These are phyloP conservation scores for Oxystoma pomonae DNA, from an alignment of 2,888 invertebrate species.

Conservation along the genomic window DNA sequence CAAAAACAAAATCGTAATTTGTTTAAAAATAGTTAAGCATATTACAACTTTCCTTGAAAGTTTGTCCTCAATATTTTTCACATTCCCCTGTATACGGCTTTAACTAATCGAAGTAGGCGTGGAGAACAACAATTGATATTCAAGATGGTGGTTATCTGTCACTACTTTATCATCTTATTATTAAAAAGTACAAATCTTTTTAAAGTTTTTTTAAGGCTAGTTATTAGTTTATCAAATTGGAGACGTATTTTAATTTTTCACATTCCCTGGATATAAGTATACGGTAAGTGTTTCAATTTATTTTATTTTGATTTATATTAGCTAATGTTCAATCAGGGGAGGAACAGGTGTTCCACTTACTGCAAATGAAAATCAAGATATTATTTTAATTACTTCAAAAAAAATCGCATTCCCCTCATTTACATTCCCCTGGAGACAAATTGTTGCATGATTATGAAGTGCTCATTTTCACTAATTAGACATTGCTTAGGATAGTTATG, in stretches of 20 bases:
- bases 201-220: not conserved
- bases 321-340: not conserved
- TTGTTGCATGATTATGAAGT: not conserved
- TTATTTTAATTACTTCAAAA: not conserved
- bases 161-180: not conserved
- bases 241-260: not conserved
- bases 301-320: not conserved
- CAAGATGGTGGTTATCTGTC: not conserved
- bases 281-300: not conserved
- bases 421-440: not conserved
- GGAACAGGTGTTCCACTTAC: not conserved
- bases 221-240: not conserved
- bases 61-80: not conserved
- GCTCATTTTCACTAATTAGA: not conserved
- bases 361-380: not conserved
- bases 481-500: too few relatives aligned
- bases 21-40: not conserved
- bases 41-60: not conserved
- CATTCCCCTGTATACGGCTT: not conserved
- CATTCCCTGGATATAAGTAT: not conserved
- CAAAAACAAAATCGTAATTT: not conserved
- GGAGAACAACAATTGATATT: not conserved
- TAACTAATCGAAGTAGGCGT: not conserved
- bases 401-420: not conserved
- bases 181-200: not conserved